These are phyloP conservation scores for Guaruba guarouba DNA, from an alignment of 2,113 vertebrate species.

Conservation along the genomic window DNA sequence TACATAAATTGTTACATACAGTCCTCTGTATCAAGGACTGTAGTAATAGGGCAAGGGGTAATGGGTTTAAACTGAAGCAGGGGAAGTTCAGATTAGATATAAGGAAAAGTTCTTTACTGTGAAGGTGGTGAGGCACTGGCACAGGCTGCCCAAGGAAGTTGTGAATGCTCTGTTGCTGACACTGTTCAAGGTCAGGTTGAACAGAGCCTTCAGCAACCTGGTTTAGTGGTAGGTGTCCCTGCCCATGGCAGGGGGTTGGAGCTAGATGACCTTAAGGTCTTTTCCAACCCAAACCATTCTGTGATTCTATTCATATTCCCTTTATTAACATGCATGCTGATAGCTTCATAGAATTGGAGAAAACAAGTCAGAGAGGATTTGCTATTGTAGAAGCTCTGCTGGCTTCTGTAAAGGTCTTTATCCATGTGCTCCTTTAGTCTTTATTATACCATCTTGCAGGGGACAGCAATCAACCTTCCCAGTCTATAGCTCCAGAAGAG, in stretches of 20 bases:
- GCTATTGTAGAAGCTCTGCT: neutral
- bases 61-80: neutral
- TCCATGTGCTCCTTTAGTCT: neutral
- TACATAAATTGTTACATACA: neutral
- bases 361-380: neutral
- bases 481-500: neutral
- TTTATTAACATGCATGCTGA: neutral
- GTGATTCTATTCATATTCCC: neutral
- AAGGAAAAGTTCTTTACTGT: neutral
- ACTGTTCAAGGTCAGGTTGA: neutral
- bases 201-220: neutral
- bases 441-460: neutral
- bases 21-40: neutral
- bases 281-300: neutral
- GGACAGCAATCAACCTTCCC: neutral
- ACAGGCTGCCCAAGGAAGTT: neutral
- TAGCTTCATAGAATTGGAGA: neutral
- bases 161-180: neutral
- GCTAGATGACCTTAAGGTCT: neutral
- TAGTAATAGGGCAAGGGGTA: neutral
- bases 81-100: neutral
- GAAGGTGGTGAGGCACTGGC: neutral
- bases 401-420: neutral
- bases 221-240: neutral
- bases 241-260: neutral